These are phyloP conservation scores for Drosophila paulistorum DNA, from an alignment of 1,140 invertebrate species.

Conservation along the genomic window DNA sequence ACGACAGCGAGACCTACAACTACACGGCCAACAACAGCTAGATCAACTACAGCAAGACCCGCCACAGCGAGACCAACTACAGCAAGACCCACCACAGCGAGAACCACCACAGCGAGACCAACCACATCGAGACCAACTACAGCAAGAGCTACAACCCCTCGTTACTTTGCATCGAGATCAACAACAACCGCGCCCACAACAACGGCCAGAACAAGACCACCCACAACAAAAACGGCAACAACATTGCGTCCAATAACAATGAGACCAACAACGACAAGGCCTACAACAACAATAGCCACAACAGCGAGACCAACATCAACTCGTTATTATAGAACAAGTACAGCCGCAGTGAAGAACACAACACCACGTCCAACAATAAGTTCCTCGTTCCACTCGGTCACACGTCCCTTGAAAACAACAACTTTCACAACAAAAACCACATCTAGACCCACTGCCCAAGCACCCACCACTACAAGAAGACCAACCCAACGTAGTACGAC, in stretches of 20 bases:
- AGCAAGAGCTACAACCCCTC: conserved; percentile 4
- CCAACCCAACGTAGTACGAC: conserved; percentile 43
- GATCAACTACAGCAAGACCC: conserved; percentile 10
- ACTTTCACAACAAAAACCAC: background rate
- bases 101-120: background rate
- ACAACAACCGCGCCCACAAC: background rate
- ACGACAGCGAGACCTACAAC: conserved; percentile 7
- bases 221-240: background rate
- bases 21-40: background rate
- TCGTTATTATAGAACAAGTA: background rate
- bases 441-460: background rate
- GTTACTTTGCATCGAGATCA: background rate
- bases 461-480: conserved; percentile 8
- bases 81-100: background rate
- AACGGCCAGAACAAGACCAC: background rate
- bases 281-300: background rate
- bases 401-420: background rate
- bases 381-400: background rate
- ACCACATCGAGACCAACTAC: background rate
- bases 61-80: conserved; percentile 12
- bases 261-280: background rate
- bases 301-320: conserved; percentile 16
- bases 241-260: background rate
- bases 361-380: background rate
- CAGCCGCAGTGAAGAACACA: background rate